Conservation (phyloP, 2,113 vertebrate species). For the Ceyx margarethae region DNA sequence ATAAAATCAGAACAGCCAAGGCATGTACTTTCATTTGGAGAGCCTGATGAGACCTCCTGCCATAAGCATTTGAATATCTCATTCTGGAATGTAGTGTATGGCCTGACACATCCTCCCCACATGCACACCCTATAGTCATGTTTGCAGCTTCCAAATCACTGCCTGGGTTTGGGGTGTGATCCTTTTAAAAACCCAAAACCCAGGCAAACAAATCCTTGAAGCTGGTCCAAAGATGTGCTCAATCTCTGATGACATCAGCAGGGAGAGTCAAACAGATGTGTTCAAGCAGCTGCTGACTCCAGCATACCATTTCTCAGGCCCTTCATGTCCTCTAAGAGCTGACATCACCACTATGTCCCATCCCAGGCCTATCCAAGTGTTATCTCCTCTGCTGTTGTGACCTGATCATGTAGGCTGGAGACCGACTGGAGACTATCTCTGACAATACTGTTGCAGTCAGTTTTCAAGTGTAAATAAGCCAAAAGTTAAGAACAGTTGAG, state of each 20-base stretch:
- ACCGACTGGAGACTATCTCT: constrained; percentile 46
- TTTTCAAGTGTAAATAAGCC: constrained; percentile 67
- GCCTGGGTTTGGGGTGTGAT: constrained; percentile 19
- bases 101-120: constrained; percentile 1
- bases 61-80: constrained; percentile 9
- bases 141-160: neutral
- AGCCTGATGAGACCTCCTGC: neutral
- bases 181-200: neutral
- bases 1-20: neutral
- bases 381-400: constrained; percentile 58
- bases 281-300: constrained; percentile 46
- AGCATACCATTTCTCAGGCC: neutral
- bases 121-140: neutral
- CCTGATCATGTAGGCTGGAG: constrained; percentile 53
- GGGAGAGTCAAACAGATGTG: constrained; percentile 31
- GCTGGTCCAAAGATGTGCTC: constrained; percentile 29
- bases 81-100: neutral
- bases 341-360: constrained; percentile 69
- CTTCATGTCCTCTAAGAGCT: constrained; percentile 61
- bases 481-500: constrained; percentile 7
- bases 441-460: constrained; percentile 24
- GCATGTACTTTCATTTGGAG: neutral
- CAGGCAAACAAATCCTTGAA: neutral
- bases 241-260: neutral
- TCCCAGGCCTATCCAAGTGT: constrained; percentile 46